Conservation (phyloP, 2,888 invertebrate species). For the Zeuzera pyrina region DNA sequence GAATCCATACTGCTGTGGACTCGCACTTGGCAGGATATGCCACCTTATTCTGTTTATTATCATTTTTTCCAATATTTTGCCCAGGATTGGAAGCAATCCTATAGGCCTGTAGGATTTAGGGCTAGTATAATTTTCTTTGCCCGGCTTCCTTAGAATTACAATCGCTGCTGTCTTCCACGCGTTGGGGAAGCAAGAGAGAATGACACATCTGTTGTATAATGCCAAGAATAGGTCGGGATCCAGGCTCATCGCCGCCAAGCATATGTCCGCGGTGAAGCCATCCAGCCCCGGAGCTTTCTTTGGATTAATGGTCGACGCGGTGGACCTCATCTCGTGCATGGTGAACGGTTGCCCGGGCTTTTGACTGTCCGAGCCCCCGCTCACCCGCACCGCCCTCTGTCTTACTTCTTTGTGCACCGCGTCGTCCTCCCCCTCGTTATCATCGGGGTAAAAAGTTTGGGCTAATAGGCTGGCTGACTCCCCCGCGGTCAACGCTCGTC, state of each 20-base stretch:
- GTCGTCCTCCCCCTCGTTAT: slow-evolving; percentile 1
- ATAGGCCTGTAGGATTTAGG: slow-evolving; percentile 10
- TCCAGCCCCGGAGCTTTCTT: too few species aligned
- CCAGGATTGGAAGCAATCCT: slow-evolving; percentile 7
- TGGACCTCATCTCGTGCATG: slow-evolving; percentile 4
- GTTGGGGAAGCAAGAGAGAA: slow-evolving; percentile 4
- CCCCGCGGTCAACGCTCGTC: neutral
- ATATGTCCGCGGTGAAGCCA: too few species aligned
- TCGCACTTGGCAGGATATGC: slow-evolving; percentile 9
- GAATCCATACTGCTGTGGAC: slow-evolving; percentile 12
- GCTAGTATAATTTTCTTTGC: neutral
- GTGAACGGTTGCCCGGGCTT: slow-evolving; percentile 12
- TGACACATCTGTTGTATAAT: slow-evolving; percentile 6
- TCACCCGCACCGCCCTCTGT: neutral
- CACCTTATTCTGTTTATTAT: slow-evolving; percentile 10
- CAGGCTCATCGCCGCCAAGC: neutral
- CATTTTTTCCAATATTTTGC: slow-evolving; percentile 12
- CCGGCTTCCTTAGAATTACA: slow-evolving; percentile 3
- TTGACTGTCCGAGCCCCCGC: neutral
- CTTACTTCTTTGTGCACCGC: slow-evolving; percentile 2
- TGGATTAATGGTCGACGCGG: slow-evolving; percentile 6
- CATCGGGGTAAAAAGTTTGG: too few species aligned
- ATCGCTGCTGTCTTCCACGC: slow-evolving; percentile 9
- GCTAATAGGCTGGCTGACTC: slow-evolving; percentile 3
- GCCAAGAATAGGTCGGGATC: slow-evolving; percentile 4